Evolutionary conservation across 2,113 vertebrate genomes (phyloP).

Genomic region (Python bivittatus): DNA sequence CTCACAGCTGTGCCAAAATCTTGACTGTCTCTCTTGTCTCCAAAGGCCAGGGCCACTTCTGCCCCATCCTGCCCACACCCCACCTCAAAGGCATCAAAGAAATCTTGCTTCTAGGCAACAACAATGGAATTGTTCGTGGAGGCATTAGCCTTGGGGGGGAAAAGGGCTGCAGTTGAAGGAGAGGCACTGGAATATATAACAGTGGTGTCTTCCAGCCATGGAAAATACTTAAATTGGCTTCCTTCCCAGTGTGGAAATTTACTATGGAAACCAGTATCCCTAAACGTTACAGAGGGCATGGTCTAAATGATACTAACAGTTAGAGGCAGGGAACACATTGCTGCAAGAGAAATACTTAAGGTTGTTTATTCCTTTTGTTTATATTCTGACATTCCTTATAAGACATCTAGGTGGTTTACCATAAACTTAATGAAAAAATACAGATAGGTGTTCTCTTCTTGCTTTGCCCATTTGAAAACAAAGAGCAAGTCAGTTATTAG

Average conservation of each 20-base stretch:
- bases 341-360: neutral
- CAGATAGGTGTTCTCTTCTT: neutral
- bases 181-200: slow-evolving; percentile 46
- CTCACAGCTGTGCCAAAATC: neutral
- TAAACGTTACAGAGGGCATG: rapidly evolving
- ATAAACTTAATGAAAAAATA: neutral
- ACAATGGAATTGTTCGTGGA: neutral
- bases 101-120: neutral
- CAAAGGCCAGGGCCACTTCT: neutral
- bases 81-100: neutral
- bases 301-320: neutral
- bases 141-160: neutral
- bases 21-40: neutral
- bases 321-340: neutral
- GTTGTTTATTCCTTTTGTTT: neutral
- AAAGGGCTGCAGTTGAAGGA: slow-evolving; percentile 15
- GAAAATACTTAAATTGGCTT: slow-evolving; percentile 47
- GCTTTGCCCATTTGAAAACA: neutral
- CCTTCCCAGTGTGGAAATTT: slow-evolving; percentile 40
- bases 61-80: neutral
- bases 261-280: slow-evolving; percentile 42
- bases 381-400: neutral
- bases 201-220: slow-evolving; percentile 30
- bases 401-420: neutral
- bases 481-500: neutral